phyloP scores from a whole-genome alignment of 37 sponge, comb jelly and placozoan genomes.

The Cliona cf. orientalis region DNA sequence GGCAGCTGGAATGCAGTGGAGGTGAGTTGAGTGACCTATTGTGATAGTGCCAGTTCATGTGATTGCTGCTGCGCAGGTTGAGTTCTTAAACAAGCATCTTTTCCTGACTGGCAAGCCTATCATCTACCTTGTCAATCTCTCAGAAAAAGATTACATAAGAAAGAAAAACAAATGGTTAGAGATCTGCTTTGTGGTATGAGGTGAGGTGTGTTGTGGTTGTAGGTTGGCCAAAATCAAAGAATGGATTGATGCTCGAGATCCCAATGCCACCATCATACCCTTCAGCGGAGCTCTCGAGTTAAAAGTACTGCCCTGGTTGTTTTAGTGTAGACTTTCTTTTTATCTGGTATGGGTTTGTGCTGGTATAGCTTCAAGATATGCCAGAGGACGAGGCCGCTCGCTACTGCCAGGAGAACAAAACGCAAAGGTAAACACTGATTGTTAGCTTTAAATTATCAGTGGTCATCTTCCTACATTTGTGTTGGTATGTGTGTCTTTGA shows the following conservation, averaged over 20 bases:
- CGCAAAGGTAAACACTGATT: constrained; percentile 53
- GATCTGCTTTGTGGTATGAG: background rate
- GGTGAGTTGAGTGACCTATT: constrained; percentile 19
- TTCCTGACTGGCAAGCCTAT: constrained; percentile 93
- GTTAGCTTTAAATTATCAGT: too few species aligned
- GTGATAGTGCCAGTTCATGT: constrained; percentile 5
- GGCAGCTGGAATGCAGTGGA: constrained; percentile 69
- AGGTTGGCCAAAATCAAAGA: constrained; percentile 94
- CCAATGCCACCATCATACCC: constrained; percentile 85
- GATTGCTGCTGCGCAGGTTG: constrained; percentile 62
- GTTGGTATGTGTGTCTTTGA: too few species aligned
- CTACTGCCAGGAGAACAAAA: constrained; percentile 52
- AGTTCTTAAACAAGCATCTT: constrained; percentile 94
- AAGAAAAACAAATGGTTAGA: constrained; percentile 97
- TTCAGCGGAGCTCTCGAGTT: constrained; percentile 91
- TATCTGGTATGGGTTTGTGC: background rate
- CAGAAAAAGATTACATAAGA: constrained; percentile 89
- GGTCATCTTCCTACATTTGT: too few species aligned
- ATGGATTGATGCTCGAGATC: constrained; percentile 87
- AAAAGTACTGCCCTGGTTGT: constrained; percentile 25
- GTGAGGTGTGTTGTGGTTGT: background rate
- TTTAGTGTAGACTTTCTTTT: background rate
- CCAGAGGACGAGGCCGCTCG: constrained; percentile 57
- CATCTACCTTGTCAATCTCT: constrained; percentile 95
- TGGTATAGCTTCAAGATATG: constrained; percentile 68